Conservation (phyloP, 1,140 invertebrate genomes). For the Caenorhabditis latens region DNA sequence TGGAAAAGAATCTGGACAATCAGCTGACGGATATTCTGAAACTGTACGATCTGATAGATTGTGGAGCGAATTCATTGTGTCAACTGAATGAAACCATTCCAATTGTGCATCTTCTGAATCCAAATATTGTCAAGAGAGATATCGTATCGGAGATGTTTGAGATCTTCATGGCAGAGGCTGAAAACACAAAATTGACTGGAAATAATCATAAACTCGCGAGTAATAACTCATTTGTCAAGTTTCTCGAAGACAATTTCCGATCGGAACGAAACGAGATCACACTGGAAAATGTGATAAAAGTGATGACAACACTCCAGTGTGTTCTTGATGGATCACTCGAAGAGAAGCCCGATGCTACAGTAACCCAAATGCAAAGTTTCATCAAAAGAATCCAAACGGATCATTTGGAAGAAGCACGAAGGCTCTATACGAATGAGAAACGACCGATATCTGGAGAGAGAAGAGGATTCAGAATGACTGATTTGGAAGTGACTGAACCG, state of each 20-base stretch:
- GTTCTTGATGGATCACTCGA: not conserved
- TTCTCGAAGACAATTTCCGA: slow-evolving; percentile 15
- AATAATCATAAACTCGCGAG: not conserved
- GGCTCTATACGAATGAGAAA: not conserved
- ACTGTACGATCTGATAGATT: slow-evolving; percentile 30
- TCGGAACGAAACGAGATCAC: slow-evolving; percentile 20
- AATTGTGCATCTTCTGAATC: slow-evolving; percentile 5
- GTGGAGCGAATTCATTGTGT: not conserved
- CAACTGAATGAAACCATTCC: slow-evolving; percentile 17
- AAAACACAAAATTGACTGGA: slow-evolving; percentile 5
- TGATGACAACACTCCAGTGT: not conserved
- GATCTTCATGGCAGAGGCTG: slow-evolving; percentile 37
- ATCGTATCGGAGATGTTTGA: slow-evolving; percentile 13
- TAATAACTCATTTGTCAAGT: slow-evolving; percentile 27
- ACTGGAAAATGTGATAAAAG: not conserved
- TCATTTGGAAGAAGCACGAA: not conserved
- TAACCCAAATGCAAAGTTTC: not conserved
- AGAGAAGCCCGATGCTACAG: not conserved
- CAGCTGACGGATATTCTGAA: slow-evolving; percentile 55
- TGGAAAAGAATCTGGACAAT: slow-evolving; percentile 52
- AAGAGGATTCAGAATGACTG: not conserved
- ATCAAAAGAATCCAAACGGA: not conserved
- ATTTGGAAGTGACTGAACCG: not conserved
- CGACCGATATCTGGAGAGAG: not conserved
- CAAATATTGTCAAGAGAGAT: not conserved